Evolutionary conservation across 2,888 invertebrate species (phyloP).

Genomic region (Tenodera sinensis): DNA sequence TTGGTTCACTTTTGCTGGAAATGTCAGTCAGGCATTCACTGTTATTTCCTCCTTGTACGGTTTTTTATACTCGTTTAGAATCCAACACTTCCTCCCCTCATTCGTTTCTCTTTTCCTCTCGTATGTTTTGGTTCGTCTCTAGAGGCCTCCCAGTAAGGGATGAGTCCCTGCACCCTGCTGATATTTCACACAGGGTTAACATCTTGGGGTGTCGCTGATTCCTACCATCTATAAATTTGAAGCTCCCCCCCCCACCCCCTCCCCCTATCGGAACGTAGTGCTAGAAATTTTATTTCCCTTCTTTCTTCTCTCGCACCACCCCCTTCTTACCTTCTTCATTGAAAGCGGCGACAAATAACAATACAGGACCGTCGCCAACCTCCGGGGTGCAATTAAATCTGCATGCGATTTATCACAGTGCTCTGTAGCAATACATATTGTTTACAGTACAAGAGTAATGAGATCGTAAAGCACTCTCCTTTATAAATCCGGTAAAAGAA

Average conservation of each 20-base stretch:
- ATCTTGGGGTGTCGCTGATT: not conserved
- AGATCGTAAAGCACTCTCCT: not conserved
- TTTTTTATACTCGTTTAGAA: slow-evolving; percentile 13
- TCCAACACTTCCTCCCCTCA: not conserved
- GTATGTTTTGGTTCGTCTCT: slow-evolving; percentile 16
- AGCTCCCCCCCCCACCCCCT: not conserved
- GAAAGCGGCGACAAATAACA: not conserved
- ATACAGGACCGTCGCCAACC: not conserved
- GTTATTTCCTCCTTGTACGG: not conserved
- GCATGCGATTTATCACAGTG: not conserved
- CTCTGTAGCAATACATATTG: not conserved
- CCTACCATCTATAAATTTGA: not conserved
- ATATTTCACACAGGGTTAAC: slow-evolving; percentile 6
- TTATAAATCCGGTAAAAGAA: not conserved
- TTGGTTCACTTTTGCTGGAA: not conserved
- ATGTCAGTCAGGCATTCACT: not conserved
- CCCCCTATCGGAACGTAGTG: not conserved
- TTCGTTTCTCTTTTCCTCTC: slow-evolving; percentile 1
- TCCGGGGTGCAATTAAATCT: not conserved
- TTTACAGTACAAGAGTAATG: not conserved
- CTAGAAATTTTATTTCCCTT: not conserved
- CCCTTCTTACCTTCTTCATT: not conserved
- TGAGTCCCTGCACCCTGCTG: not conserved
- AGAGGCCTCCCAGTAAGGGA: slow-evolving; percentile 1
- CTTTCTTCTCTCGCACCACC: not conserved